Base-by-base conservation (phyloP, 2,888 invertebrate species). In the Cheiracanthium punctorium region DNA sequence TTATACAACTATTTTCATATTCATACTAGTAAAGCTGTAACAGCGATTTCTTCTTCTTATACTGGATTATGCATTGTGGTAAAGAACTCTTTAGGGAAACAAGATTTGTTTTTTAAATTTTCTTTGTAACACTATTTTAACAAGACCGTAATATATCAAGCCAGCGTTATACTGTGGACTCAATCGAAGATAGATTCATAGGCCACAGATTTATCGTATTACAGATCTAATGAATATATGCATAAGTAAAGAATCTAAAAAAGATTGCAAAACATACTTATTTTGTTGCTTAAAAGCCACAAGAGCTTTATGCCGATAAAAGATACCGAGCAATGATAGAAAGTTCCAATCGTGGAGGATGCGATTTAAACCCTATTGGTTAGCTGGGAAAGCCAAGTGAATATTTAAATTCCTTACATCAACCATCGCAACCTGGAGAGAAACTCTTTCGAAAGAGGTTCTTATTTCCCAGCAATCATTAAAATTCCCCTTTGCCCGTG, bases 391-490 rank as follows among this genome's bases (percentile, higher is more conserved):
- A 82, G 64, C 73, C 77, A 84, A 79, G 84, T 79, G 74, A 84
- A 84, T 84, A 84, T 84, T 84, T 84, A 84, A 84, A 84, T 84
- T 84, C 74, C 67, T 67, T 82, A 77, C 82, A 77, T 82, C 73
- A 84, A 79, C 69, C 84, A 84, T 84, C 84, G 52, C 77, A 48
- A 76, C 82, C 76, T 64, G 65, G 72, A 84, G 82, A 72, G 82
- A 72, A 79, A 74, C 79, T 79, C 69, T 73, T 79, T 69, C 58
- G 67, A 73, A 84, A 79, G 84, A 74, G 73, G 74, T 79, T 84
- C 84, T 84, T 86, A 80, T 86, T 86, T 80, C 71, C 75, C 80
- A 69, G 85, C 75, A 75, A 80, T 80, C 85, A 86, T 86, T 86
- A 86, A 86, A 86, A 80, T 80, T 86, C 80, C 85, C 80, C 85